These are phyloP conservation scores for Phymastichus coffea DNA, from an alignment of 1,140 invertebrate genomes.

Conservation along the genomic window DNA sequence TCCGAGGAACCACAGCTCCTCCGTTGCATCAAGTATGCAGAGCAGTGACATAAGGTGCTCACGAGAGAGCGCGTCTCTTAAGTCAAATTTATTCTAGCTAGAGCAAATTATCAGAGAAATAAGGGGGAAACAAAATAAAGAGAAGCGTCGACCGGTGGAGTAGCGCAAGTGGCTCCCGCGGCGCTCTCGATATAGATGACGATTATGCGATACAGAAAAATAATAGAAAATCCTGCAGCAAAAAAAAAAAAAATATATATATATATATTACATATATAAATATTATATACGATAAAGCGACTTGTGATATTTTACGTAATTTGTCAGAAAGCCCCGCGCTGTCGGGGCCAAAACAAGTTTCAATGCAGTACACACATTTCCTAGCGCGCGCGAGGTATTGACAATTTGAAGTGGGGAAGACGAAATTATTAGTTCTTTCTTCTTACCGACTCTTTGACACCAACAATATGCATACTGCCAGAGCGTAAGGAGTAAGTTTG, in stretches of 20 bases:
- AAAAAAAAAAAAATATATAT: constrained; percentile 21
- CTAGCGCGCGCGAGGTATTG: no score
- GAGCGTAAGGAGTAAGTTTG: no score
- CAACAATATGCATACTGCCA: constrained; percentile 30
- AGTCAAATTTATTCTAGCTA: constrained; percentile 21
- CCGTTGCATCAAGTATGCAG: no score
- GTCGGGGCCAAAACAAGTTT: constrained; percentile 33
- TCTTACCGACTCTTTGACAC: no score
- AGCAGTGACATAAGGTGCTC: no score
- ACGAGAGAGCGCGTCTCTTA: no score
- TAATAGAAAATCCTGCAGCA: constrained; percentile 16
- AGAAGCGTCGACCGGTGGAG: not conserved
- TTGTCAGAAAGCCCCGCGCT: constrained; percentile 42
- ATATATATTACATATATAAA: not conserved
- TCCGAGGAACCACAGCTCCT: no score
- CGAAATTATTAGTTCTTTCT: no score
- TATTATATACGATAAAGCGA: constrained; percentile 42
- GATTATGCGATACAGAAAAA: no score
- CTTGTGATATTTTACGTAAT: constrained; percentile 53
- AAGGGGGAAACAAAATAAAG: not conserved
- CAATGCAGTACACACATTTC: no score
- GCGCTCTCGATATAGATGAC: not conserved
- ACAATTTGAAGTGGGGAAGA: no score
- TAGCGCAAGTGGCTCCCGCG: constrained; percentile 2
- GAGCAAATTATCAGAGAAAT: constrained; percentile 18